Conservation (phyloP, 2,888 invertebrate species). For the Anoplius nigerrimus region DNA sequence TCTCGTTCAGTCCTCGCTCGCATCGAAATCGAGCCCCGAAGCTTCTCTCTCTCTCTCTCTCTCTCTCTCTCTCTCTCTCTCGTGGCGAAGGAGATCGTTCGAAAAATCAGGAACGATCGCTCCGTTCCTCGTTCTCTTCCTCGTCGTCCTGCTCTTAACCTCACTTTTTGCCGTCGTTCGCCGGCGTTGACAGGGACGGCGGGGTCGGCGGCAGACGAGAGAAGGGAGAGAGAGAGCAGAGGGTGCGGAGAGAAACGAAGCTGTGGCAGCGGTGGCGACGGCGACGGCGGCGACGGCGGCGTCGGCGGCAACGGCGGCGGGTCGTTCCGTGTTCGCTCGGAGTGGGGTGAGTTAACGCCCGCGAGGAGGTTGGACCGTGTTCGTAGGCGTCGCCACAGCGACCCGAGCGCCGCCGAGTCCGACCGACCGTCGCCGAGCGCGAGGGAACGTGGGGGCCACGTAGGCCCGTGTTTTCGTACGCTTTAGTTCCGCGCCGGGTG, state of each 20-base stretch:
- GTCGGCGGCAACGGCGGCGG: slow-evolving; percentile 14
- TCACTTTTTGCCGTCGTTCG: slow-evolving; percentile 1
- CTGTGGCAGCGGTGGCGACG: slow-evolving; percentile 14
- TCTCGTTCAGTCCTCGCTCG: too few relatives aligned
- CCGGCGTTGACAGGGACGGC: not conserved
- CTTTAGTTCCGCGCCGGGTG: slow-evolving; percentile 75
- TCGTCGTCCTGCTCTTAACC: not conserved
- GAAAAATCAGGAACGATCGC: not conserved
- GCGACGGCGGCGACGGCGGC: slow-evolving; percentile 13
- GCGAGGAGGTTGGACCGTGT: slow-evolving; percentile 64
- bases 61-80: too few relatives aligned
- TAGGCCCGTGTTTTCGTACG: slow-evolving; percentile 70
- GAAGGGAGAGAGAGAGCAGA: not conserved
- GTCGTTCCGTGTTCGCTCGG: slow-evolving; percentile 30
- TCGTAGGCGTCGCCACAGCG: slow-evolving; percentile 60
- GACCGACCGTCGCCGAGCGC: slow-evolving; percentile 54
- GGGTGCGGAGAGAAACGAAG: slow-evolving; percentile 17
- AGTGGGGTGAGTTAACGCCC: slow-evolving; percentile 66
- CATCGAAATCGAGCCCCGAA: too few relatives aligned
- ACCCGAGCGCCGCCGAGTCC: slow-evolving; percentile 44
- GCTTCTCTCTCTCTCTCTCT: too few relatives aligned
- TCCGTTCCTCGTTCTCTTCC: not conserved
- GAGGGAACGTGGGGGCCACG: slow-evolving; percentile 66
- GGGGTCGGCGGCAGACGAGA: slow-evolving; percentile 1
- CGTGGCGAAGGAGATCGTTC: not conserved